Evolutionary conservation across 2,888 invertebrate species (phyloP), one percentile per base, ranked within the genome.

Genomic region (Petrophora chlorosata): DNA sequence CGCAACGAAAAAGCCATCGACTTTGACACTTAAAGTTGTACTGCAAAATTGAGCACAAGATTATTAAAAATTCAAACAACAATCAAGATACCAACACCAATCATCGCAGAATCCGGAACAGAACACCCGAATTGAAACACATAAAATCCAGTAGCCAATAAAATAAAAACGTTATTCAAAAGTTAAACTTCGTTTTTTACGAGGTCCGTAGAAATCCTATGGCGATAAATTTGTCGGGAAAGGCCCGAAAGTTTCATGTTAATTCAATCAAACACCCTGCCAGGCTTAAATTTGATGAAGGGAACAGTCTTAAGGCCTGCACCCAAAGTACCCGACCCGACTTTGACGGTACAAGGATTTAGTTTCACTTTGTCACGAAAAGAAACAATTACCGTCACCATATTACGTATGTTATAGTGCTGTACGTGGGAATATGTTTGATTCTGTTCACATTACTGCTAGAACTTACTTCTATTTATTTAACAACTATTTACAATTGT

Each of bases 281-380:
- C 70, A 69, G 85, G 82, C 83, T 85, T 85, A 80, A 76, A 74
- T 81, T 82, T 85, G 85, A 82, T 81, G 79, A 79, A 79, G 85
- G 82, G 65, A 72, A 75, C 61, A 67, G 53, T 61, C 67, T 70
- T 70, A 65, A 67, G 59, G 64, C 55, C 25, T 10, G 0, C 9
- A 17, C 39, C 9, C 17, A 40, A 29, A 0, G 10, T 3, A 7
- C 10, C 15, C 33, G 49, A 33, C 10, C 5, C 48, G 42, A 48
- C 13, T 8, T 29, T n/a, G n/a, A n/a, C n/a, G n/a, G n/a, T n/a
- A n/a, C n/a, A n/a, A n/a, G n/a, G n/a, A n/a, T n/a, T n/a, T n/a
- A n/a, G n/a, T n/a, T n/a, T n/a, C n/a, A n/a, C n/a, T n/a, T n/a
- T n/a, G n/a, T n/a, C n/a, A n/a, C n/a, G n/a, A n/a, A n/a, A n/a